Evolutionary conservation across 2,113 vertebrate species (phyloP), one percentile per base, ranked within the genome.

Genomic region (Collichthys lucidus): DNA sequence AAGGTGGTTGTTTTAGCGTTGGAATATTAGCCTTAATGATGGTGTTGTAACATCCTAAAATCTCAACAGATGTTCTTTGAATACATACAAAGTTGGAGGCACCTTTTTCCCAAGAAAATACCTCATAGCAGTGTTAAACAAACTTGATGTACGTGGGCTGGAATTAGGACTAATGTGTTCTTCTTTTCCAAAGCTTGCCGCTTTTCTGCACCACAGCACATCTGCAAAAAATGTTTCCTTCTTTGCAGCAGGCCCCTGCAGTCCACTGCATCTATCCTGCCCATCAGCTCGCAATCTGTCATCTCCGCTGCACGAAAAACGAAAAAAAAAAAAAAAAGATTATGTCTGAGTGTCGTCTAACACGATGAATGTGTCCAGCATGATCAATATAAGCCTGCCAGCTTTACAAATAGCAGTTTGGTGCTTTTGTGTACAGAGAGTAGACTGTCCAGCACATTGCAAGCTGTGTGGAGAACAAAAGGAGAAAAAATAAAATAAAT

Each of bases 371-470:
- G 35, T 35, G 35, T 35, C 35, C 35, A 35, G 35, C 35, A 35
- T 35, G 6, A 35, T 35, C 35, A 35, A 35, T 35, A 35, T 35
- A 35, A 35, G 35, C 35, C 35, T 40, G 29, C 29, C 11, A 31
- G 29, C 31, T 75, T 78, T 29, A 40, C 10, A 40, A 72, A 63
- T 26, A 17, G n/a, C 52, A 55, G 40, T 66, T 9, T 24, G 24
- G 15, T 74, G 31, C 65, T 60, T 80, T 73, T 80, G 26, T 71
- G n/a, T 29, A 11, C 20, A 55, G 46, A 68, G 31, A 19, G 44
- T 50, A 56, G 42, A 11, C 22, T 56, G 66, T n/a, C 47, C 59
- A 7, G 61, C 9, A 50, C 46, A 68, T 56, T 56, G 31, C 24
- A 60, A 31, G 16, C 9, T 60, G 17, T 22, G 44, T n/a, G 3